Evolutionary conservation across 30 jellyfish, hydroid and myxozoan genomes (phyloP).

Genomic region (Catostylus mosaicus): DNA sequence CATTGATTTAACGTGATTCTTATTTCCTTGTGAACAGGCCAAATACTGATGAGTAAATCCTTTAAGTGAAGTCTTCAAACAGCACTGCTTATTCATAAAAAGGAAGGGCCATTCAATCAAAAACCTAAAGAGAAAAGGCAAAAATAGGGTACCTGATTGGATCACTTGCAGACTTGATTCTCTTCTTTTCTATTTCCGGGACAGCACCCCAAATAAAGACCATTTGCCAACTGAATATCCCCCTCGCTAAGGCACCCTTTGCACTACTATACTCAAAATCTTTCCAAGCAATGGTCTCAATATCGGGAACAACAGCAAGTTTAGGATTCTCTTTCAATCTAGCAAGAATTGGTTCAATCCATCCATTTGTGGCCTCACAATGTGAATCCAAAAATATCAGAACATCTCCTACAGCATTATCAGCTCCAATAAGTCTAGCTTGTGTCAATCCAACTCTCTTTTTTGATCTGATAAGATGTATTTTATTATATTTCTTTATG

Average conservation of each 20-base stretch:
- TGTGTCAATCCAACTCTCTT: constrained; percentile 96
- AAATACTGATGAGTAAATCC: too few species aligned
- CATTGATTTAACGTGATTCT: too few species aligned
- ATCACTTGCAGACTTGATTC: constrained; percentile 77
- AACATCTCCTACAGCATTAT: constrained; percentile 92
- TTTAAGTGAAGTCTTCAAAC: too few species aligned
- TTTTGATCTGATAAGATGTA: constrained; percentile 81
- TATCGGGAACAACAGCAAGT: constrained; percentile 94
- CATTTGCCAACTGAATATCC: constrained; percentile 94
- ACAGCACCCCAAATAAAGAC: constrained; percentile 96
- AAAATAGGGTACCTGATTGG: constrained; percentile 95
- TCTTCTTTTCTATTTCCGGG: constrained; percentile 83
- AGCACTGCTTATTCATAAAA: too few species aligned
- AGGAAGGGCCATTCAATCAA: too few species aligned
- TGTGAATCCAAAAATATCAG: constrained; percentile 95
- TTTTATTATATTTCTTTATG: constrained; percentile 54
- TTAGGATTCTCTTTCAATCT: constrained; percentile 76
- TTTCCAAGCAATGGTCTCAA: constrained; percentile 90
- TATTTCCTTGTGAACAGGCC: too few species aligned
- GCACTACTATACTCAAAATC: constrained; percentile 86
- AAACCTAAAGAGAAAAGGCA: too few species aligned
- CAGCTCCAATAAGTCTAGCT: constrained; percentile 96
- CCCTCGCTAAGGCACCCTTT: constrained; percentile 83
- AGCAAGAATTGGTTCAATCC: constrained; percentile 98
- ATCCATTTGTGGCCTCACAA: constrained; percentile 93